phyloP scores from a whole-genome alignment of 2,888 invertebrate species.

The Leucophenga maculata region DNA sequence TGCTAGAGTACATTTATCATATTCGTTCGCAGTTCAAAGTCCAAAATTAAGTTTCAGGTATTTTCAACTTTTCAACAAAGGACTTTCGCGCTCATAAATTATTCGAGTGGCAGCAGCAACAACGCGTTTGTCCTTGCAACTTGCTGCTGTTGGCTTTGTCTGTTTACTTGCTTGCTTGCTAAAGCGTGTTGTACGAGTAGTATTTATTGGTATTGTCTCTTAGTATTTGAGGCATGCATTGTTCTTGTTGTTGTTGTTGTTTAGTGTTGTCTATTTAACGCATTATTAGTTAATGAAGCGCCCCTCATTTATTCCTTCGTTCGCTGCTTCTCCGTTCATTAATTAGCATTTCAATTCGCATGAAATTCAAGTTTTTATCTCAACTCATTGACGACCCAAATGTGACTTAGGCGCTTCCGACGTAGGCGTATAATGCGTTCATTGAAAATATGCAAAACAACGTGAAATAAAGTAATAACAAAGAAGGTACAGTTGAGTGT shows the following conservation, averaged over 20 bases:
- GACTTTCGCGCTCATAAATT: constrained; percentile 63
- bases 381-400: not conserved
- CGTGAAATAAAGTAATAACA: too few relatives aligned
- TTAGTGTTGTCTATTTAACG: constrained; percentile 58
- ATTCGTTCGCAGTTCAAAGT: constrained; percentile 60
- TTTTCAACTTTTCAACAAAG: constrained; percentile 65
- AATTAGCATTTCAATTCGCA: too few relatives aligned
- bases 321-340: too few relatives aligned
- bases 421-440: not conserved
- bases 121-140: not conserved
- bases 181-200: not conserved
- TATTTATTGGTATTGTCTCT: not conserved
- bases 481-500: too few relatives aligned
- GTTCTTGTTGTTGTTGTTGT: constrained; percentile 34
- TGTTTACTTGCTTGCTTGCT: constrained; percentile 29
- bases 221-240: not conserved
- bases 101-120: constrained; percentile 25
- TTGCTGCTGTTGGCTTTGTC: constrained; percentile 17
- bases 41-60: constrained; percentile 64
- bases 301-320: too few relatives aligned
- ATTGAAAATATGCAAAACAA: too few relatives aligned
- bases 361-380: not conserved
- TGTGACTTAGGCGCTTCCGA: too few relatives aligned
- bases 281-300: constrained; percentile 54
- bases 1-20: constrained; percentile 60